A percentile compares a stretch with the other conserved stretches of the same genome.
Evolutionary conservation across 2,797 vertebrate species (phyloP).

Genomic region (Crocodylus rhombifer): DNA sequence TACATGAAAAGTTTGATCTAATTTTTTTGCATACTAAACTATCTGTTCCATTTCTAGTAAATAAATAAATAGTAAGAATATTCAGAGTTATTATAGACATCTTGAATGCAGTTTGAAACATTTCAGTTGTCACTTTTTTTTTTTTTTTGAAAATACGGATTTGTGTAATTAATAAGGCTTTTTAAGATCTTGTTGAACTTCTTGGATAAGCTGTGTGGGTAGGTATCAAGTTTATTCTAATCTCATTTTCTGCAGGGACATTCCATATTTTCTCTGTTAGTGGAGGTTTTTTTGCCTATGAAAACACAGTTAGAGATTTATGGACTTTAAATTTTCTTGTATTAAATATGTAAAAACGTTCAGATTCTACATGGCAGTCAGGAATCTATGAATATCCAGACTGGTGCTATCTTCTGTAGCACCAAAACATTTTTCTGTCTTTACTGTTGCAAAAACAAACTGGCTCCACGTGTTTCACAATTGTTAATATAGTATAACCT

Average conservation of each 20-base stretch:
- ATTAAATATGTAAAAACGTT: background rate
- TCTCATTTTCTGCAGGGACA: background rate
- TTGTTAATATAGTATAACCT: no score
- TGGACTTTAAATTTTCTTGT: background rate
- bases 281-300: background rate
- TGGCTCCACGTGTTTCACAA: no score
- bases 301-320: background rate
- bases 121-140: background rate
- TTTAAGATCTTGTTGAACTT: background rate
- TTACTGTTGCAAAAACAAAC: no score
- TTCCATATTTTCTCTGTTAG: background rate
- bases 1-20: background rate
- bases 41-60: background rate
- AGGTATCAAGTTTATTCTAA: background rate
- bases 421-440: no score
- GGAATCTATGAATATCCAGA: background rate
- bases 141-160: background rate
- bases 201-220: background rate
- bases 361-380: background rate
- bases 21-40: background rate
- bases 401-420: no score
- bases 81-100: background rate
- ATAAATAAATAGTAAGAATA: background rate
- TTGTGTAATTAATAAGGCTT: background rate
- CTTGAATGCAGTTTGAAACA: background rate